A percentile compares a stretch with the other conserved stretches of the same genome.
Evolutionary conservation across 1,140 invertebrate genomes (phyloP).

Genomic region (Drosophila cardini): DNA sequence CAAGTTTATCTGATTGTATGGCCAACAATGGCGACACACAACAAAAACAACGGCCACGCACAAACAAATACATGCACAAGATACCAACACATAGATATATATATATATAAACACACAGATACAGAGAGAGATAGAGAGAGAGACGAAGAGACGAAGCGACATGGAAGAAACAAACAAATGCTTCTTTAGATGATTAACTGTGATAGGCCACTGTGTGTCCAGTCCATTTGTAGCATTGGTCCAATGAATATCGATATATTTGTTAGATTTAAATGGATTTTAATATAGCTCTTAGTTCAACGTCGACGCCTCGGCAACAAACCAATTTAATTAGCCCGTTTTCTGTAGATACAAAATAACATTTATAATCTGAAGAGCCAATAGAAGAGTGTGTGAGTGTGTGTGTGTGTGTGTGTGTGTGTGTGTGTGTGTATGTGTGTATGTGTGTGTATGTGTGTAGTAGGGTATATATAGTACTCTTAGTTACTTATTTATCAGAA

Average conservation of each 20-base stretch:
- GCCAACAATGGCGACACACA: slow-evolving; percentile 74
- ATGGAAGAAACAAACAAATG: slow-evolving; percentile 44
- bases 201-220: slow-evolving; percentile 58
- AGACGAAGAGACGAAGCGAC: not conserved
- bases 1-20: slow-evolving; percentile 75
- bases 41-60: slow-evolving; percentile 42
- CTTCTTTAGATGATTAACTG: slow-evolving; percentile 81
- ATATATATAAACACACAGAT: slow-evolving; percentile 12
- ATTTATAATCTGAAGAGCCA: slow-evolving; percentile 56
- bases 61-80: slow-evolving; percentile 15
- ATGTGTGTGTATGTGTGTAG: not conserved
- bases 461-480: slow-evolving; percentile 1
- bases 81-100: slow-evolving; percentile 4
- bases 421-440: not conserved
- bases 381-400: not conserved
- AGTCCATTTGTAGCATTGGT: slow-evolving; percentile 22
- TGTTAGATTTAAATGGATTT: slow-evolving; percentile 76
- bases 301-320: slow-evolving; percentile 45
- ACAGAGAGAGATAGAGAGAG: slow-evolving; percentile 4
- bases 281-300: slow-evolving; percentile 54
- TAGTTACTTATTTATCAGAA: slow-evolving; percentile 62
- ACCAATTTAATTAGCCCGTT: slow-evolving; percentile 67
- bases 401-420: not conserved
- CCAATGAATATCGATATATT: slow-evolving; percentile 53
- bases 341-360: slow-evolving; percentile 39